Percentiles rank a stretch among this genome's conserved stretches.
Evolutionary conservation across 1,140 invertebrate species (phyloP).

Genomic region (Agrypnia vestita): DNA sequence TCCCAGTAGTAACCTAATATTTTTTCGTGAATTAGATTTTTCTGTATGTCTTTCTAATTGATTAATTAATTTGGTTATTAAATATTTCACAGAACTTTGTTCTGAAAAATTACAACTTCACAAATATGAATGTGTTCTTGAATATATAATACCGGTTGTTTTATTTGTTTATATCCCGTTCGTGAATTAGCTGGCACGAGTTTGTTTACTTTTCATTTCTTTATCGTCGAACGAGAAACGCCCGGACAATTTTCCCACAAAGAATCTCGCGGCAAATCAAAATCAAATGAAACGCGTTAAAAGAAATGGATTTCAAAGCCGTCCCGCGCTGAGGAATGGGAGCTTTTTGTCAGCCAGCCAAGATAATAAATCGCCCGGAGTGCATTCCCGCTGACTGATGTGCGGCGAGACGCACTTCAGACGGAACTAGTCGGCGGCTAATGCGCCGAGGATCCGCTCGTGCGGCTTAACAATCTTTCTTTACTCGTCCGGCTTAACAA

Average conservation of each 20-base stretch:
- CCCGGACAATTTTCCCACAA: not conserved
- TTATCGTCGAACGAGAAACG: slow-evolving; percentile 37
- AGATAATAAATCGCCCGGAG: slow-evolving; percentile 47
- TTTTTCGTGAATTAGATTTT: too few species aligned
- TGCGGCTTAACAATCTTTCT: too few species aligned
- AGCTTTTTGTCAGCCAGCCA: slow-evolving; percentile 50
- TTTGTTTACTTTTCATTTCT: slow-evolving; percentile 25
- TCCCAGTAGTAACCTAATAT: too few species aligned
- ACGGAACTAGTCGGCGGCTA: not conserved
- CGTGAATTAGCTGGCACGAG: slow-evolving; percentile 8
- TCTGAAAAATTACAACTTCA: too few species aligned
- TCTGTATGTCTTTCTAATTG: too few species aligned
- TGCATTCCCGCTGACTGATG: slow-evolving; percentile 49
- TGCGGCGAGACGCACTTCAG: slow-evolving; percentile 29
- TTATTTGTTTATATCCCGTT: not conserved
- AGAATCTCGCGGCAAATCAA: slow-evolving; percentile 34
- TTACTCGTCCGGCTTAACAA: too few species aligned
- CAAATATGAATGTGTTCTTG: too few species aligned
- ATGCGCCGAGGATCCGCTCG: not conserved
- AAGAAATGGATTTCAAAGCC: slow-evolving; percentile 36
- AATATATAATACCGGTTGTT: not conserved
- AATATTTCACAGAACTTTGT: too few species aligned
- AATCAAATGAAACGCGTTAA: slow-evolving; percentile 42
- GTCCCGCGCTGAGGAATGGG: not conserved
- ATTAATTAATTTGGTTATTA: too few species aligned